These are phyloP conservation scores for Chlorospingus semifuscus DNA, from an alignment of 2,797 vertebrate species.

Conservation along the genomic window DNA sequence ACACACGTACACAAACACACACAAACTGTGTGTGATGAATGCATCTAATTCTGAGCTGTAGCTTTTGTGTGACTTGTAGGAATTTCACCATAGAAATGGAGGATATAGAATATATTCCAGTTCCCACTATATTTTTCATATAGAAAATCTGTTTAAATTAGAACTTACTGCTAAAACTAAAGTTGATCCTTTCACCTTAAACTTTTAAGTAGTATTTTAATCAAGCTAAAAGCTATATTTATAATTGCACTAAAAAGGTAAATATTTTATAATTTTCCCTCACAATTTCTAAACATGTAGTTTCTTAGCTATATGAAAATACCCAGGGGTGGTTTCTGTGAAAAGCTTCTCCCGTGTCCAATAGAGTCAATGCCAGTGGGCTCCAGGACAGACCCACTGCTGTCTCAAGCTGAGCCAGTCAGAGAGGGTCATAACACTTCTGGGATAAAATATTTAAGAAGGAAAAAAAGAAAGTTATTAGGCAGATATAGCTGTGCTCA, in stretches of 20 bases:
- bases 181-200: background rate
- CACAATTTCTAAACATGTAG: background rate
- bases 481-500: background rate
- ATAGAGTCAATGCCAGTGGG: background rate
- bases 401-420: background rate
- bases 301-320: background rate
- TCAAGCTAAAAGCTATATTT: background rate
- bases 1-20: background rate
- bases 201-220: background rate
- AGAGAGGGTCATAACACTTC: background rate
- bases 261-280: background rate
- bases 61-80: background rate
- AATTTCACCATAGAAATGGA: background rate
- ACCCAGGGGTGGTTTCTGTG: background rate
- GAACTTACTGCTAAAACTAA: background rate
- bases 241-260: background rate
- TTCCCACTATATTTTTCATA: background rate
- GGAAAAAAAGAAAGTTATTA: background rate
- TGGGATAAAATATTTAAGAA: background rate
- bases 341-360: fast-evolving
- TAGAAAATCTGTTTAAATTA: background rate
- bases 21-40: background rate
- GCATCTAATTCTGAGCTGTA: background rate
- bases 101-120: background rate
- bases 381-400: background rate